Base-by-base conservation (phyloP, 2,797 vertebrate species). In the Chromobotia macracanthus region DNA sequence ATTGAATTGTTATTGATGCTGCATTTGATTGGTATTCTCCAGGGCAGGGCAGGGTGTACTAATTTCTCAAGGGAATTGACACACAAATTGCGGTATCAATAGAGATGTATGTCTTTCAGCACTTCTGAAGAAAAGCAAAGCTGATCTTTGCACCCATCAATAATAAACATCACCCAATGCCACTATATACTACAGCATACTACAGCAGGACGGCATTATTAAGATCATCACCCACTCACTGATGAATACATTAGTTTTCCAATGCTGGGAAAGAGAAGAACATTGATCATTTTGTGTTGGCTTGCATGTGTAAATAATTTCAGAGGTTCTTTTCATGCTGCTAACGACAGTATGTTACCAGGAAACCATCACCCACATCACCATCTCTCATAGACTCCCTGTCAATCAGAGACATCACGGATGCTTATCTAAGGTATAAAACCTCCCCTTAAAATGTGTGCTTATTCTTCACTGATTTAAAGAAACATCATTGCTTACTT, bases 341-440 rank as follows among this genome's bases (percentile, higher is more conserved):
- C 16, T 79, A 18, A 48, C 3, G 13, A 67, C 51, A 64, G 41
- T 70, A n/a, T 41, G 63, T 67, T 50, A 51, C 19, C 41, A 74
- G 51, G 63, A 25, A 74, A 60, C 70, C 19, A 74, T 67, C 78
- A 67, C 61, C n/a, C 50, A 28, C 61, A 65, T 72, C 61, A 5
- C 61, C n/a, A 38, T 58, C 60, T 71, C 67, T 41, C 48, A 55
- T 13, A 46, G 16, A 46, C 23, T 35, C n/a, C 9, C 28, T 60
- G 55, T 63, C 78, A 50, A 64, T 71, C 41, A 56, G 69, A 41
- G 38, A 63, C 16, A 44, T 72, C 35, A 31, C 21, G 4, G 28
- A 79, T 66, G 35, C 55, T 56, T 64, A 13, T n/a, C 7, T 56
- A 35, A 23, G 12, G 56, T 28, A 15, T 28, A 31, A 31, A 48